Evolutionary conservation across 2,888 invertebrate species (phyloP).

Genomic region (Sabellastarte sp.): DNA sequence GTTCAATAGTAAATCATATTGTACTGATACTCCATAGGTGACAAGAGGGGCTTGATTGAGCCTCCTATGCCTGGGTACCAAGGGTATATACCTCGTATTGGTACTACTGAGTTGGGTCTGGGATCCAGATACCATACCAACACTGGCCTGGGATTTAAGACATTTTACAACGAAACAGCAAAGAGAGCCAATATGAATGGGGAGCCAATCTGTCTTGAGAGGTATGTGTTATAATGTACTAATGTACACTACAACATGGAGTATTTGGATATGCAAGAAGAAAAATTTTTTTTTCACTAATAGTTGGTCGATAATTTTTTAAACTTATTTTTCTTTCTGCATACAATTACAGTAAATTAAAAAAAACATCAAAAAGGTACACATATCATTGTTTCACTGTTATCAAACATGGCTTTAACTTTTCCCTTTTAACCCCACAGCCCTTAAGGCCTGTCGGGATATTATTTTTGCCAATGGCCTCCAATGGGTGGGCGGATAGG

Average conservation of each 20-base stretch:
- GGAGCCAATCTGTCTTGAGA: constrained; percentile 16
- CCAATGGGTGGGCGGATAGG: no score
- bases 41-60: constrained; percentile 45
- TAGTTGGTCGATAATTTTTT: no score
- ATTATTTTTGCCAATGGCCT: no score
- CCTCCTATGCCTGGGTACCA: constrained; percentile 58
- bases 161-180: constrained; percentile 46
- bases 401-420: no score
- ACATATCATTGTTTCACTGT: no score
- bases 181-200: background rate
- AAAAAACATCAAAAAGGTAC: no score
- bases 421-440: no score
- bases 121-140: constrained; percentile 51
- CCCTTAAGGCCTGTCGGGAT: no score
- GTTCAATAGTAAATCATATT: background rate
- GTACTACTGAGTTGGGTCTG: constrained; percentile 55
- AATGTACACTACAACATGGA: background rate
- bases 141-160: constrained; percentile 49
- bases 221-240: constrained; percentile 6
- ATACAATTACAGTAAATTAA: no score
- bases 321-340: no score
- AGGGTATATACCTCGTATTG: constrained; percentile 56
- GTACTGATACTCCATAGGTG: constrained; percentile 34
- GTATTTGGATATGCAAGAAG: no score
- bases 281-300: no score